Base-by-base conservation (phyloP, 92 coral and sea anemone species). In the Meandrina meandrites region DNA sequence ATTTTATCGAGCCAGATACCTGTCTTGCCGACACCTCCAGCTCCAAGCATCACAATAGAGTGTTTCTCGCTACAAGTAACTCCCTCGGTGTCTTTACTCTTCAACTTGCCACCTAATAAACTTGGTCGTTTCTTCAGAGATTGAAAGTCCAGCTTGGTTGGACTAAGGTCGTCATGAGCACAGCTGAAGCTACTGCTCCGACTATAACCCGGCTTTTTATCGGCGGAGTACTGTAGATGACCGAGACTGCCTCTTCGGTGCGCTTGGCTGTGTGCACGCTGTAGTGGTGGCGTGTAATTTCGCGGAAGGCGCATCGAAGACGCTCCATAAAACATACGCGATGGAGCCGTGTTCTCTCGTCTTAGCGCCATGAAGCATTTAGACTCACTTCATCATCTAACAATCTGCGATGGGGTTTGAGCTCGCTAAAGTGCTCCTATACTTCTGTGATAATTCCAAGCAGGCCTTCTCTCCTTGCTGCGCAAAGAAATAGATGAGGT, bases 1-100 rank as follows among this genome's bases (percentile, higher is more conserved):
- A 40, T 4, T 73, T 0, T 73, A 8, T 21, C 28, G 17, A 34
- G 32, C 6, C 22, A 36, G 48, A 73, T 40, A 85, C 99, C 99
- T 93, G 99, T 96, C 82, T 96, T 96, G 8, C 99, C 99, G 10
- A 96, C 99, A 1, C 98, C 99, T 28, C 95, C 98, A 15, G 92
- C 93, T 16, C 99, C 99, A 5, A 96, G 94, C 77, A 96, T 86
- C 3, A 96, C 99, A 15, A 94, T 82, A 5, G 92, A 91, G 74
- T 96, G 96, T 64, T 89, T 93, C 81, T 96, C 99, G 21, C 62
- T 86, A 56, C 81, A 82, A 22, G 88, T 80, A 57, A 68, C 86
- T 34, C 81, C 79, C 4, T 82, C 75, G 6, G 86, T 21, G 12
- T 89, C 94, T 50, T 90, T 92, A 36, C 82, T 86, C 28, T 75